Evolutionary conservation across 2,888 invertebrate species (phyloP).

Genomic region (Andrena dorsata): DNA sequence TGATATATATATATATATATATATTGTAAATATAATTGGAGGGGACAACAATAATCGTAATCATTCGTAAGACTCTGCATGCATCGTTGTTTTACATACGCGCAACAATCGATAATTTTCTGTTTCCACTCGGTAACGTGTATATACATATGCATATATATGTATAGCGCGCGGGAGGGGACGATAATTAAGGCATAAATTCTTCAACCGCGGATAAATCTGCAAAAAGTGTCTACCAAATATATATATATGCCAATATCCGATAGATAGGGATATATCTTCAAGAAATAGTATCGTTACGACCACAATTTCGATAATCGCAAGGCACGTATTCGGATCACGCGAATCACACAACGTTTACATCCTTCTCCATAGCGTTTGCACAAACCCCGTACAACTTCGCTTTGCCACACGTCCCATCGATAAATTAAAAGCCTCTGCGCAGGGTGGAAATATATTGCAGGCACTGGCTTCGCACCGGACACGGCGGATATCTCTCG

Average conservation of each 20-base stretch:
- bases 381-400: slow-evolving; percentile 22
- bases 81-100: slow-evolving; percentile 63
- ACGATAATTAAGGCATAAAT: slow-evolving; percentile 33
- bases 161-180: slow-evolving; percentile 56
- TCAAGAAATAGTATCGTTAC: slow-evolving; percentile 41
- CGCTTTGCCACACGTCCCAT: neutral
- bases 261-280: slow-evolving; percentile 23
- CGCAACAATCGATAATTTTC: slow-evolving; percentile 65
- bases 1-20: slow-evolving; percentile 24
- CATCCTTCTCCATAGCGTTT: slow-evolving; percentile 29
- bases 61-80: slow-evolving; percentile 43
- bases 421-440: slow-evolving; percentile 44
- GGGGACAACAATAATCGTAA: slow-evolving; percentile 55
- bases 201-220: slow-evolving; percentile 27
- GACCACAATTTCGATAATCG: slow-evolving; percentile 41
- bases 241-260: slow-evolving; percentile 12
- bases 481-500: neutral
- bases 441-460: neutral
- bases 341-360: slow-evolving; percentile 48
- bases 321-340: slow-evolving; percentile 71
- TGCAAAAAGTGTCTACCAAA: slow-evolving; percentile 21
- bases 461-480: neutral
- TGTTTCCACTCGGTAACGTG: slow-evolving; percentile 15
- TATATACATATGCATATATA: neutral
- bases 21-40: slow-evolving; percentile 65